Conservation (phyloP, 2,113 vertebrate genomes). For the Xerus inauris region DNA sequence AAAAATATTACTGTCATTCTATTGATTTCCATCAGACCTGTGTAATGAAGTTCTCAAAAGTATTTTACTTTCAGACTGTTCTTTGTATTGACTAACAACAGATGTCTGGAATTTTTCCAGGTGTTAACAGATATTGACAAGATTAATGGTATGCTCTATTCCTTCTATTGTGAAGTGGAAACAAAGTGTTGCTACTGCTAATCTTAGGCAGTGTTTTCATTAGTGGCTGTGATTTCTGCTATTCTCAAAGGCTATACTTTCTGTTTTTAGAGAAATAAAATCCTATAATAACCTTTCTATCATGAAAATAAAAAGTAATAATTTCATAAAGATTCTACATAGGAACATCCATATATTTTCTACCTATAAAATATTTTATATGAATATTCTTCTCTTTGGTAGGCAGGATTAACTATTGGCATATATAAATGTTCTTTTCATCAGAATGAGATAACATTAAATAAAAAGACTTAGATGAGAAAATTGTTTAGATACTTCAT, state of each 20-base stretch:
- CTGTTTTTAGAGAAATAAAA: not conserved
- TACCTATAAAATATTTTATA: not conserved
- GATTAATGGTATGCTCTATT: not conserved
- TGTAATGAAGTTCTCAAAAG: slow-evolving; percentile 62
- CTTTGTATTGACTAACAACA: not conserved
- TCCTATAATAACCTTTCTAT: not conserved
- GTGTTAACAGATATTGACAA: slow-evolving; percentile 21
- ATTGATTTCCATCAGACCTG: slow-evolving; percentile 58
- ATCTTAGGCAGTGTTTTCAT: not conserved
- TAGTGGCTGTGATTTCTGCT: not conserved
- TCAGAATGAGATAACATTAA: slow-evolving; percentile 12
- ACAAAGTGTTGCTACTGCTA: not conserved
- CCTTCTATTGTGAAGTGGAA: not conserved
- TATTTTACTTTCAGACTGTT: slow-evolving; percentile 42
- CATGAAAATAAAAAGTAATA: not conserved
- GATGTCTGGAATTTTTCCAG: not conserved
- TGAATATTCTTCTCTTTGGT: not conserved
- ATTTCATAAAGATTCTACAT: not conserved
- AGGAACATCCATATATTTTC: not conserved
- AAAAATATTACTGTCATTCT: slow-evolving; percentile 43
- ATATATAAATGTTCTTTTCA: slow-evolving; percentile 41
- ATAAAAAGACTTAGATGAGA: not conserved
- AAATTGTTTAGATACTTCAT: not conserved
- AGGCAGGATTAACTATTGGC: not conserved
- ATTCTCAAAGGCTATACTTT: not conserved